Base-by-base conservation (phyloP, 1,140 invertebrate species). In the Drosophila lacteicornis region DNA sequence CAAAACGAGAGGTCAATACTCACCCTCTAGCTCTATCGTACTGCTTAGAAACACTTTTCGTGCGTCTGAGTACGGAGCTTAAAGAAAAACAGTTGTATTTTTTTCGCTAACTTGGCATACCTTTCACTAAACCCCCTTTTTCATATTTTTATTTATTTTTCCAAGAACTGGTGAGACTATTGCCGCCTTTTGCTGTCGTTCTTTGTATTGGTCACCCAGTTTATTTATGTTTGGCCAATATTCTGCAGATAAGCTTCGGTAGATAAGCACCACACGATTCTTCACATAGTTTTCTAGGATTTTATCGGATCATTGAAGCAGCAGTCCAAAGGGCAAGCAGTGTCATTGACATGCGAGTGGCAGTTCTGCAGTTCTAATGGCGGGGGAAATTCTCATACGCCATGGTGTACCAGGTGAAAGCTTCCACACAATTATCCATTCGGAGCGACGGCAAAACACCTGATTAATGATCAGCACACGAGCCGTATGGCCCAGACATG, bases 331-430 rank as follows among this genome's bases (percentile, higher is more conserved):
- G 58, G 49, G 36, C 22, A 25, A 19, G 12, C 4, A 15, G 27
- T 79, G 43, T 87, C 83, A 75, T 88, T 87, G 83, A 88, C 84
- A 77, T 78, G 80, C 66, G 59, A 25, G 58, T 65, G 45, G 36
- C 53, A 19, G 19, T 1, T 19, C 19, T 19, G 19, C 19, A 36
- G 45, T 75, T 76, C 60, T 75, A 57, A 40, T 36, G 43, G 33
- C 17, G 40, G 42, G 17, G 19, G 19, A 65, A 74, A 55, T 56
- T 55, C 53, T 49, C 66, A 70, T 58, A 50, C 51, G 65, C 51
- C 68, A 15, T 49, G 67, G 27, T 22, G 63, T 68, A 70, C 62
- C 27, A 9, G 17, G 47, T 22, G 83, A 86, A 87, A 86, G 80
- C 83, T 22, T 51, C 60, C 60, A 13, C 60, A 25, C 36, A 71